Base-by-base conservation (phyloP, 2,797 vertebrate species). In the Hozukius guyotensis region DNA sequence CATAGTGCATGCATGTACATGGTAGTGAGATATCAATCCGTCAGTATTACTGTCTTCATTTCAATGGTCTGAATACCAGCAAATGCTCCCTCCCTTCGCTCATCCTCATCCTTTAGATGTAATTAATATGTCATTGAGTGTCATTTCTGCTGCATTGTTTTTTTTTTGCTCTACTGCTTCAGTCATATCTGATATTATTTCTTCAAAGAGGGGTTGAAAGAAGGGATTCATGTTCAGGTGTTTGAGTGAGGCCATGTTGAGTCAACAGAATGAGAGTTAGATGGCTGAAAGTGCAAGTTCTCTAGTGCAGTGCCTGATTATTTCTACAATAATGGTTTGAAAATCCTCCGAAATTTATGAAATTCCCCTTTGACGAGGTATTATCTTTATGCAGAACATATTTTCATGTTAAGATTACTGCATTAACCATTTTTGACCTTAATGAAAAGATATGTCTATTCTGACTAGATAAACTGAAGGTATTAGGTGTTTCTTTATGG, bases 1-100 rank as follows among this genome's bases (percentile, higher is more conserved):
- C 34, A 64, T 63, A 72, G 38, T 57, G 66, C 68, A 72, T 85
- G 73, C 65, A 57, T 83, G 80, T 80, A 83, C 81, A 75, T 69
- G 78, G 34, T 46, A 46, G 31, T 76, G 72, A 65, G 46, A 53
- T 82, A 65, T 84, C 38, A 75, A 25, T 82, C 38, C 64, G 56
- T 89, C 86, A 92, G 90, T 92, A 88, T 93, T 92, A 88, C 78
- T 61, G 81, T 83, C 78, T 80, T 90, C 42, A 63, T 85, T 85
- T 83, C 72, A 83, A 2, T 34, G 72, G 68, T 83, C 38, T 72
- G 69, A 84, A 60, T 66, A 67, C 31, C 74, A 87, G 83, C 42
- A 80, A 62, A 38, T 32, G 27, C 55, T 57, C 69, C 68, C 25
- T 67, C 42, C 18, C 20, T 34, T 77, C 5, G 1, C 25, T 46